phyloP scores from a whole-genome alignment of 2,888 invertebrate species.

The Drosophila recens region DNA sequence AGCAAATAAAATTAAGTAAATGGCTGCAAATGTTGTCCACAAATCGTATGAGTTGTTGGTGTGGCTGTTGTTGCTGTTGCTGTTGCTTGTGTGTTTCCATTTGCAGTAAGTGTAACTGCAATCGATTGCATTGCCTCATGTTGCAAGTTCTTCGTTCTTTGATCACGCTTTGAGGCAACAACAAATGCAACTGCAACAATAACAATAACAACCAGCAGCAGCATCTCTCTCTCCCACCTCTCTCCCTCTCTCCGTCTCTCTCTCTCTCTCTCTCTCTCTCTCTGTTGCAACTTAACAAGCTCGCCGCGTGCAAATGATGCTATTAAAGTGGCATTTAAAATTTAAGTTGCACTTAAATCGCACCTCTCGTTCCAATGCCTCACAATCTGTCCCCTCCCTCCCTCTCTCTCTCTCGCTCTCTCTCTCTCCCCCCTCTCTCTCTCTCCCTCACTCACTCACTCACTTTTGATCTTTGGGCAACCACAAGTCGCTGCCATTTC shows the following conservation, averaged over 20 bases:
- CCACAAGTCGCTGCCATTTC: conserved; percentile 61
- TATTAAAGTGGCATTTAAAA: conserved; percentile 83
- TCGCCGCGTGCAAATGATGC: conserved; percentile 83
- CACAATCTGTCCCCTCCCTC: conserved; percentile 26
- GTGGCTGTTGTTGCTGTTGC: not conserved
- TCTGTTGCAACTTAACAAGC: conserved; percentile 68
- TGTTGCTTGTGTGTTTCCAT: conserved; percentile 20
- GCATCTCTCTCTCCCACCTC: not conserved
- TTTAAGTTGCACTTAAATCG: conserved; percentile 76
- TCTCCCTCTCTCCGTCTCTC: not conserved
- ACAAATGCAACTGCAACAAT: conserved; percentile 14
- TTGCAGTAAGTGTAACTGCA: conserved; percentile 41
- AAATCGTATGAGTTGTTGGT: conserved; percentile 18
- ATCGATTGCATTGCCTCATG: conserved; percentile 7
- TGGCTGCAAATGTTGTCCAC: conserved; percentile 23
- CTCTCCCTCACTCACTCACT: conserved; percentile 22
- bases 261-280: conserved; percentile 2
- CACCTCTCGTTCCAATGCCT: conserved; percentile 52
- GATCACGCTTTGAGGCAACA: conserved; percentile 35
- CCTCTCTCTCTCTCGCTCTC: not conserved
- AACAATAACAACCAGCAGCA: conserved; percentile 14
- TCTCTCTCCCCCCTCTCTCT: no score
- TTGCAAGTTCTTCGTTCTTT: conserved; percentile 28
- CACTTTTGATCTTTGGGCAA: conserved; percentile 57
- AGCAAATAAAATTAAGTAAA: conserved; percentile 34